Conservation (phyloP, 2,113 vertebrate genomes). For the Actenoides lindsayi region DNA sequence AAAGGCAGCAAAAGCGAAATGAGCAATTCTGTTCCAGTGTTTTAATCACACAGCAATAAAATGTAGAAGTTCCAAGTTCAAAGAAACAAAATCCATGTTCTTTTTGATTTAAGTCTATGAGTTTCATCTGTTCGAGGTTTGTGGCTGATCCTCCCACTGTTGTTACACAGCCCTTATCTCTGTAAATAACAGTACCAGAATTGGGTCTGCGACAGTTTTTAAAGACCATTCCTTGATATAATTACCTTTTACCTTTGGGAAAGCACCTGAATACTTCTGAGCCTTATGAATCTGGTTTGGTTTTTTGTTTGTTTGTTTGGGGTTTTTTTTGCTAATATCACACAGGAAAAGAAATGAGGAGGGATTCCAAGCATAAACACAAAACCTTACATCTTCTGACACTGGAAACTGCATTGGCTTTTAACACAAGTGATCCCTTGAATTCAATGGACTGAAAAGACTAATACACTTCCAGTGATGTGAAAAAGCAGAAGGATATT, state of each 20-base stretch:
- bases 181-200: slow-evolving; percentile 18
- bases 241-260: not conserved
- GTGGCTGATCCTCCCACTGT: not conserved
- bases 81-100: slow-evolving; percentile 45
- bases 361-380: not conserved
- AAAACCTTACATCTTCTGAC: slow-evolving; percentile 61
- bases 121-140: slow-evolving; percentile 17
- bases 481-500: slow-evolving; percentile 68
- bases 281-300: not conserved
- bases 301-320: no score
- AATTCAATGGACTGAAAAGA: slow-evolving; percentile 66
- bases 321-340: not conserved
- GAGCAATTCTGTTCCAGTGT: slow-evolving; percentile 29
- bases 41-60: slow-evolving; percentile 51
- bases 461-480: slow-evolving; percentile 62
- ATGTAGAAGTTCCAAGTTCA: not conserved
- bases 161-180: slow-evolving; percentile 1
- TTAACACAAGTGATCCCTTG: slow-evolving; percentile 68
- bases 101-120: slow-evolving; percentile 45
- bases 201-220: slow-evolving; percentile 8
- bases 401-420: slow-evolving; percentile 64
- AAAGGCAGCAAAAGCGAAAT: slow-evolving; percentile 38
- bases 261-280: not conserved
- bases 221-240: slow-evolving; percentile 22
- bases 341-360: not conserved